Evolutionary conservation across 2,888 invertebrate species (phyloP), one percentile per base, ranked within the genome.

Genomic region (Drosophila austrosaltans): DNA sequence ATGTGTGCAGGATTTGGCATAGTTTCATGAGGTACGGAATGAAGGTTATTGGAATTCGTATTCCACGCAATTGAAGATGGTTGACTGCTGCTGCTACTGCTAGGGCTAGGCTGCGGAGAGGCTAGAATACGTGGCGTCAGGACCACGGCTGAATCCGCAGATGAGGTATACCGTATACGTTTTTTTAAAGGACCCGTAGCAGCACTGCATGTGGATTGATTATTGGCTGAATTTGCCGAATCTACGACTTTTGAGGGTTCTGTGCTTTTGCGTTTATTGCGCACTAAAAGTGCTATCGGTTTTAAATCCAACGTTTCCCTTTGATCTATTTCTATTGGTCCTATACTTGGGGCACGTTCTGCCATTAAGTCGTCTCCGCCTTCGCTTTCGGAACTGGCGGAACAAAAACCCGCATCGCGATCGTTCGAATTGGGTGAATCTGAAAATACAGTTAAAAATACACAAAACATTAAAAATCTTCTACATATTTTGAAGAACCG

Each of bases 401-500:
- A 96, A 76, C 95, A 96, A 91, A 96, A 96, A 59, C 95, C 96
- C 3, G 95, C 95, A 89, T 96, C 96, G 64, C 92, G 91, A 80
- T 92, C 92, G 60, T 91, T 91, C 58, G 92, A 92, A 74, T 90
- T 90, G 65, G 91, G 91, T 53, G 91, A 92, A 85, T 91, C 92
- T 93, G 75, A 66, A 91, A 91, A 28, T 74, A 68, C 59, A 69
- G 61, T 69, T 16, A 16, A 16, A 16, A 77, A 53, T 56, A 63
- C 69, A 63, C 54, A 32, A 59, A 39, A 36, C 22, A 16, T 57
- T 32, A 63, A 22, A 10, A 54, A 53, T 42, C 48, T 69, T 42
- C 22, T 59, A 59, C 58, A 59, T 76, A 56, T 75, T 63, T 70
- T 63, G 70, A 59, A 44, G n/a, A 73, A 73, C 70, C 63, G 73